phyloP scores from a whole-genome alignment of 2,113 vertebrate species.

The Merops nubicus region DNA sequence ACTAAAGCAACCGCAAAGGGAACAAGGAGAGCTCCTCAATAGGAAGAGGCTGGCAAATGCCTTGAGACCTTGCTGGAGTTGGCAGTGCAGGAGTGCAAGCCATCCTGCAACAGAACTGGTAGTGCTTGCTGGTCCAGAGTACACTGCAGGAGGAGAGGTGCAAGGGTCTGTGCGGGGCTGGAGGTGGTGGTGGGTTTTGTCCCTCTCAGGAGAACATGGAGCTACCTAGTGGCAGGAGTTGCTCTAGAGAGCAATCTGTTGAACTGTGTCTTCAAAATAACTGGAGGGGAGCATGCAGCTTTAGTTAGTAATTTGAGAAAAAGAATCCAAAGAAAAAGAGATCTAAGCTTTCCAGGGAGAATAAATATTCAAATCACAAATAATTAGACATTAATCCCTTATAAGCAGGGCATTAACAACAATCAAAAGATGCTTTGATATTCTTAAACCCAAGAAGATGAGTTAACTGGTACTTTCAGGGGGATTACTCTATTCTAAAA shows the following conservation, averaged over 20 bases:
- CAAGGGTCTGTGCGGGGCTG: not conserved
- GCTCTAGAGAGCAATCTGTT: conserved; percentile 27
- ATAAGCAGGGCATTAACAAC: conserved; percentile 1
- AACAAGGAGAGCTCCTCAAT: not conserved
- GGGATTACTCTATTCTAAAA: not conserved
- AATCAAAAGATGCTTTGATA: conserved; percentile 27
- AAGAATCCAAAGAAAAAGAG: not conserved
- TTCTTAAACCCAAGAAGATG: not conserved
- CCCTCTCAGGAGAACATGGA: not conserved
- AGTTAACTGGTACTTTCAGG: not conserved
- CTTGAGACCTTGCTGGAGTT: conserved; percentile 4
- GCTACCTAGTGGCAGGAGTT: not conserved
- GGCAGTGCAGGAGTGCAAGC: not conserved
- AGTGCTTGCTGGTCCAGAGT: fast-evolving
- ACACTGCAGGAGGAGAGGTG: not conserved
- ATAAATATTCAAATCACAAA: conserved; percentile 34
- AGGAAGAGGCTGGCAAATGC: not conserved
- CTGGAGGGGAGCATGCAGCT: not conserved
- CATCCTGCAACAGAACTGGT: not conserved
- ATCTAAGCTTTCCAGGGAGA: not conserved
- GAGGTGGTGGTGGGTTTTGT: not conserved
- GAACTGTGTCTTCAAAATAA: not conserved
- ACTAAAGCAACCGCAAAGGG: not conserved
- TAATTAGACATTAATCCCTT: conserved; percentile 26
- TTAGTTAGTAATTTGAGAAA: not conserved